Evolutionary conservation across 2,888 invertebrate species (phyloP).

Genomic region (Antheraea assamensis): DNA sequence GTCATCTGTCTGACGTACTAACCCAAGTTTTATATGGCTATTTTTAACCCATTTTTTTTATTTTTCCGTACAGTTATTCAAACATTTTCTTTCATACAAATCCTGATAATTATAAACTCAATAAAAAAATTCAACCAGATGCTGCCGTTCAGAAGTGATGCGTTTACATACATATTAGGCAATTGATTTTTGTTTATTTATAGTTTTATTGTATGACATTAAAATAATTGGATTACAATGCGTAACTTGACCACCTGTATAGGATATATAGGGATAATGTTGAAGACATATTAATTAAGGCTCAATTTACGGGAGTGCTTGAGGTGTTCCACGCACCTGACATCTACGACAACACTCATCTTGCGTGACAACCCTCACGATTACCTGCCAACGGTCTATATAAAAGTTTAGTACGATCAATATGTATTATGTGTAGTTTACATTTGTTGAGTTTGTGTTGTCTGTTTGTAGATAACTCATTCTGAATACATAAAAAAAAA

Average conservation of each 20-base stretch:
- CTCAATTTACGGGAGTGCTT: slow-evolving; percentile 52
- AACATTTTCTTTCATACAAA: no score
- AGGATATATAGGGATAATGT: slow-evolving; percentile 45
- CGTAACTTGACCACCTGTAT: neutral
- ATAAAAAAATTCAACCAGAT: no score
- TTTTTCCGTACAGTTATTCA: no score
- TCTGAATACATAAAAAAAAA: no score
- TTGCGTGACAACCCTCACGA: slow-evolving; percentile 49
- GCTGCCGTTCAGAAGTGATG: no score
- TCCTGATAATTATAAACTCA: no score
- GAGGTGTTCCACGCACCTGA: slow-evolving; percentile 61
- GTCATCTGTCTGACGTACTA: no score
- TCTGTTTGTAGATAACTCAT: no score
- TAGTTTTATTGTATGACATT: neutral
- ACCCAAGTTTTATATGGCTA: no score
- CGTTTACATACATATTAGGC: no score
- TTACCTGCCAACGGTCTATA: slow-evolving; percentile 7
- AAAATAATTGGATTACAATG: neutral
- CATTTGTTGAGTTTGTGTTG: neutral
- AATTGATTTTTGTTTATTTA: no score
- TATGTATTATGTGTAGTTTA: neutral
- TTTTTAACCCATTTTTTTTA: no score
- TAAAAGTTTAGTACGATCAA: neutral
- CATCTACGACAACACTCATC: slow-evolving; percentile 72
- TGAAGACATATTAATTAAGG: slow-evolving; percentile 35